Percentiles rank a stretch among this genome's conserved stretches.
Evolutionary conservation across 2,797 vertebrate species (phyloP).

Genomic region (Syncerus caffer): DNA sequence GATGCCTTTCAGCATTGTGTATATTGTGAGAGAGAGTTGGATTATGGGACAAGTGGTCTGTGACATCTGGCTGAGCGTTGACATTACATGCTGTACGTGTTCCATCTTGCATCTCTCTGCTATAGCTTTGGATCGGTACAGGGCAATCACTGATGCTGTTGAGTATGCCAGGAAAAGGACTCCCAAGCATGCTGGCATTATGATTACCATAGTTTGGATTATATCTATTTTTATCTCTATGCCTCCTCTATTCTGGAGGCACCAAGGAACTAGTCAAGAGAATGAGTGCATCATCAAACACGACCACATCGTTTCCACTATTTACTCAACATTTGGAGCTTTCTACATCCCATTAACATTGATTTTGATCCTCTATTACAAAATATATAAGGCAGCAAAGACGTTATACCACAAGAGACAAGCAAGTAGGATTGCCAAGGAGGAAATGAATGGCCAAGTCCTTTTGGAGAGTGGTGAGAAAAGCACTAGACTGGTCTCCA

Average conservation of each 20-base stretch:
- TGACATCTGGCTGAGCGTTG: constrained; percentile 95
- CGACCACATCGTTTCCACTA: constrained; percentile 91
- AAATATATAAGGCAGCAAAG: constrained; percentile 97
- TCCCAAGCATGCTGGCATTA: constrained; percentile 90
- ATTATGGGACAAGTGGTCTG: constrained; percentile 95
- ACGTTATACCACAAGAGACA: constrained; percentile 94
- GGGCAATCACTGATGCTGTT: constrained; percentile 96
- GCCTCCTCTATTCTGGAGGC: constrained; percentile 94
- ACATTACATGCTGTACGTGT: constrained; percentile 96
- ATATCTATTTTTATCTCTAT: constrained; percentile 95
- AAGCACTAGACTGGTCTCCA: constrained; percentile 85
- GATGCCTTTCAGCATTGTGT: constrained; percentile 98
- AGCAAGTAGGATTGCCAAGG: constrained; percentile 90
- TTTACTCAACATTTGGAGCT: constrained; percentile 96
- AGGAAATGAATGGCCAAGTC: constrained; percentile 92
- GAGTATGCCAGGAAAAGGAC: constrained; percentile 96
- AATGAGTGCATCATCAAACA: constrained; percentile 95
- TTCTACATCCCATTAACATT: constrained; percentile 96
- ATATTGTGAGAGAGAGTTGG: constrained; percentile 95
- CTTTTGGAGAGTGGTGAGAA: constrained; percentile 87
- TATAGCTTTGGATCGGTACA: constrained; percentile 95
- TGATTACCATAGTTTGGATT: constrained; percentile 95
- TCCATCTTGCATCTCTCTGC: constrained; percentile 97
- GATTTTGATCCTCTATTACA: constrained; percentile 98
- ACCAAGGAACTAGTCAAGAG: constrained; percentile 86